A percentile compares a stretch with the other conserved stretches of the same genome.
Evolutionary conservation across 2,888 invertebrate genomes (phyloP).

Genomic region (Machimus atricapillus): DNA sequence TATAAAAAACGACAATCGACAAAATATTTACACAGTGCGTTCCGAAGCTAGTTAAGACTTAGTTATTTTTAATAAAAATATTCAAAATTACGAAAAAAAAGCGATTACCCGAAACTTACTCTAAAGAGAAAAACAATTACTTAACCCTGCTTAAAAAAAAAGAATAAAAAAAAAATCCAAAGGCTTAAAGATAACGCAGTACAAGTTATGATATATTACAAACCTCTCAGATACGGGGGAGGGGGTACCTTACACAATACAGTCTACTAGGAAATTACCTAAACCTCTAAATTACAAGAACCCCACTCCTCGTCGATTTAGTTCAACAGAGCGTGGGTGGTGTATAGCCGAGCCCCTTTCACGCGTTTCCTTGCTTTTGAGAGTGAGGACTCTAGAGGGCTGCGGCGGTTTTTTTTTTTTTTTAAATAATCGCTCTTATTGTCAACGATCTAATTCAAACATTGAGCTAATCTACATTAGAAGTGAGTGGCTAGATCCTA

Average conservation of each 20-base stretch:
- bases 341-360: not conserved
- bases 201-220: not conserved
- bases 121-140: not conserved
- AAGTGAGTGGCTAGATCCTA: not conserved
- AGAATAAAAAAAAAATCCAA: not conserved
- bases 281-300: not conserved
- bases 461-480: constrained; percentile 14
- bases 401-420: not conserved
- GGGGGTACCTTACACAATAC: not conserved
- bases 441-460: constrained; percentile 11
- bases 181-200: not conserved
- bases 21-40: not conserved
- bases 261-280: not conserved
- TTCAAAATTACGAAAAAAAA: not conserved
- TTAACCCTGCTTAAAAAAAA: not conserved
- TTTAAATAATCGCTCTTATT: not conserved
- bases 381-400: not conserved
- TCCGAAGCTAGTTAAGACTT: not conserved
- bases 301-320: not conserved
- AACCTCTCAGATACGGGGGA: not conserved
- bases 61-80: not conserved
- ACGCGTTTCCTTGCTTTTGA: not conserved
- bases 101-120: not conserved
- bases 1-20: not conserved
- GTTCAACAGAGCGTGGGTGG: not conserved